Percentiles rank a stretch among this genome's conserved stretches.
phyloP scores from a whole-genome alignment of 2,797 vertebrate genomes.

The Allobates femoralis region DNA sequence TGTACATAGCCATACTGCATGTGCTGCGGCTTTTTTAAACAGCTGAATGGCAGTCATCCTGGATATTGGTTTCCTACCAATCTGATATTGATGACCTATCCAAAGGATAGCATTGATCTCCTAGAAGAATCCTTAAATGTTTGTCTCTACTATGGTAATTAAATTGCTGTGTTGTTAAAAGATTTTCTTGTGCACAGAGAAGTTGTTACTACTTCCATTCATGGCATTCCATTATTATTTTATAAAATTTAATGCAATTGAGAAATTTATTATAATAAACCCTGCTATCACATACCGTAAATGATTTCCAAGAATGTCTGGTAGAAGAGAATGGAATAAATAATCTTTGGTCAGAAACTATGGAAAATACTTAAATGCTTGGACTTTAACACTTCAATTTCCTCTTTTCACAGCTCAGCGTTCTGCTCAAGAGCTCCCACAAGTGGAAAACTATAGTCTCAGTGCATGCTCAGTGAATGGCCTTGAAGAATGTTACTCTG shows the following conservation, averaged over 20 bases:
- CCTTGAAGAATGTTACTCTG: constrained; percentile 86
- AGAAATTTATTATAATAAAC: background rate
- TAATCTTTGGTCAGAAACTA: background rate
- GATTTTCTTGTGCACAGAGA: background rate
- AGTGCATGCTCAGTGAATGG: constrained; percentile 87
- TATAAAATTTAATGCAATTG: background rate
- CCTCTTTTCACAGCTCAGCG: constrained; percentile 82
- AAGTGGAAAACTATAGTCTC: constrained; percentile 86
- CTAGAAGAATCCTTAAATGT: background rate
- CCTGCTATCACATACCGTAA: background rate
- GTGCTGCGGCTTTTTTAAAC: too few relatives aligned
- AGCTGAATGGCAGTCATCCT: too few relatives aligned
- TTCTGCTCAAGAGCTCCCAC: constrained; percentile 91
- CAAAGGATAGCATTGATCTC: too few relatives aligned
- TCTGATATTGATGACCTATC: too few relatives aligned
- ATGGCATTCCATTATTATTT: background rate
- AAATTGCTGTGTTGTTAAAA: background rate
- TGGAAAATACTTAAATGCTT: constrained; percentile 10
- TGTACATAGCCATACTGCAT: too few relatives aligned
- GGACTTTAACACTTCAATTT: background rate
- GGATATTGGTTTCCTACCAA: too few relatives aligned
- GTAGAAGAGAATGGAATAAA: background rate
- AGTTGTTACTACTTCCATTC: background rate
- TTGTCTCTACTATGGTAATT: background rate
- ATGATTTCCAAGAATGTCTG: background rate